Evolutionary conservation across 1,140 invertebrate genomes (phyloP).

Genomic region (Lasioglossum baleicum): DNA sequence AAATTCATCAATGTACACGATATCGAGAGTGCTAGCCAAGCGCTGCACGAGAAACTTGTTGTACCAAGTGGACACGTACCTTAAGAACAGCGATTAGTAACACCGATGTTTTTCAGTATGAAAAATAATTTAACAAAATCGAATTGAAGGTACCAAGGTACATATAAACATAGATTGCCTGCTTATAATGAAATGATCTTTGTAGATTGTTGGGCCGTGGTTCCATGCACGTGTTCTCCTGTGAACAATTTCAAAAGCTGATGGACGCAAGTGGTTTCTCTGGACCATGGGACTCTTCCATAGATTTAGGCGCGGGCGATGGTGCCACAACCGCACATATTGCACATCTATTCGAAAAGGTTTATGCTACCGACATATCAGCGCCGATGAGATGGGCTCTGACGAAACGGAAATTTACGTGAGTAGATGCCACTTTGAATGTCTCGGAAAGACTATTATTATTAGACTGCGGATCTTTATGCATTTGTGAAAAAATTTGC

Average conservation of each 20-base stretch:
- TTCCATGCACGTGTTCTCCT: conserved; percentile 95
- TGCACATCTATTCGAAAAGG: conserved; percentile 84
- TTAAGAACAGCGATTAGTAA: no score
- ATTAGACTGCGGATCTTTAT: no score
- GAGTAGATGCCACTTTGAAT: conserved; percentile 10
- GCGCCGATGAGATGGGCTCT: conserved; percentile 89
- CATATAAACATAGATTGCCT: no score
- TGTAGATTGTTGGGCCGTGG: conserved; percentile 90
- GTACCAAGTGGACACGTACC: no score
- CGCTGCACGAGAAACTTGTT: no score
- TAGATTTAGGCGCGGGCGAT: conserved; percentile 96
- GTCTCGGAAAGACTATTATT: no score
- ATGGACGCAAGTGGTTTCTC: conserved; percentile 78
- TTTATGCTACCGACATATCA: conserved; percentile 94
- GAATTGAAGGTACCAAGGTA: no score
- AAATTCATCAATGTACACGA: no score
- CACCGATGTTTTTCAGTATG: no score
- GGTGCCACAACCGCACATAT: conserved; percentile 91
- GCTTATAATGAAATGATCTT: conserved; percentile 42
- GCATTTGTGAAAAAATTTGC: no score
- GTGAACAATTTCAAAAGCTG: conserved; percentile 86
- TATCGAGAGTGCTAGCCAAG: no score
- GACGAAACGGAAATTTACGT: conserved; percentile 86
- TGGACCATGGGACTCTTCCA: conserved; percentile 80
- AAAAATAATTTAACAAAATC: no score